A percentile compares a stretch with the other conserved stretches of the same genome.
phyloP scores from a whole-genome alignment of 1,140 invertebrate species.

The Temnothorax curvispinosus region DNA sequence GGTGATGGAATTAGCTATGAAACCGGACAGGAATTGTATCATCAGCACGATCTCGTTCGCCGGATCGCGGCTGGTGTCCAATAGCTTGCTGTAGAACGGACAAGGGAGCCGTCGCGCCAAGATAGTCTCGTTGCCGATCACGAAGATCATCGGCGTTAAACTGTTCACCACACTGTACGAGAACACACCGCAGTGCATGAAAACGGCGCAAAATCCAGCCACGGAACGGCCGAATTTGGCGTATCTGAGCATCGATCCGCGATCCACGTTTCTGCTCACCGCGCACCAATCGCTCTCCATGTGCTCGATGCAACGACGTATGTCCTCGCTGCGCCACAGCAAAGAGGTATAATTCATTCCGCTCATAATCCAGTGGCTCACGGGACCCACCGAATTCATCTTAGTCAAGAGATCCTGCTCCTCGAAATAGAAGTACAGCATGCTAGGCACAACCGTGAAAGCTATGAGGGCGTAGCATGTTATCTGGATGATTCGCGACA shows the following conservation, averaged over 20 bases:
- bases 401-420: constrained; percentile 5
- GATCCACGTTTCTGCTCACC: constrained; percentile 26
- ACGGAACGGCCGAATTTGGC: constrained; percentile 58
- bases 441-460: not conserved
- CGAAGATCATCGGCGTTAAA: not conserved
- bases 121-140: constrained; percentile 8
- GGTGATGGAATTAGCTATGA: constrained; percentile 53
- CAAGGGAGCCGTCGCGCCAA: constrained; percentile 35
- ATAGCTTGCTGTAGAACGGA: constrained; percentile 41
- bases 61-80: constrained; percentile 32
- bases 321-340: constrained; percentile 27
- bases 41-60: constrained; percentile 61
- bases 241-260: constrained; percentile 57
- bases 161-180: constrained; percentile 31
- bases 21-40: constrained; percentile 14
- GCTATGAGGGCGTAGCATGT: constrained; percentile 26
- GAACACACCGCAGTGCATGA: constrained; percentile 66
- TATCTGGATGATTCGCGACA: not conserved
- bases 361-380: constrained; percentile 55
- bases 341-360: constrained; percentile 60
- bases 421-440: constrained; percentile 34
- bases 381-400: constrained; percentile 25
- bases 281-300: constrained; percentile 59
- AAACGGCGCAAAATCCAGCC: constrained; percentile 40
- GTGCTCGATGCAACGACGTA: constrained; percentile 54